Percentiles rank a stretch among this genome's conserved stretches.
phyloP scores from a whole-genome alignment of 2,113 vertebrate genomes.

The Ceuthmochares aereus region DNA sequence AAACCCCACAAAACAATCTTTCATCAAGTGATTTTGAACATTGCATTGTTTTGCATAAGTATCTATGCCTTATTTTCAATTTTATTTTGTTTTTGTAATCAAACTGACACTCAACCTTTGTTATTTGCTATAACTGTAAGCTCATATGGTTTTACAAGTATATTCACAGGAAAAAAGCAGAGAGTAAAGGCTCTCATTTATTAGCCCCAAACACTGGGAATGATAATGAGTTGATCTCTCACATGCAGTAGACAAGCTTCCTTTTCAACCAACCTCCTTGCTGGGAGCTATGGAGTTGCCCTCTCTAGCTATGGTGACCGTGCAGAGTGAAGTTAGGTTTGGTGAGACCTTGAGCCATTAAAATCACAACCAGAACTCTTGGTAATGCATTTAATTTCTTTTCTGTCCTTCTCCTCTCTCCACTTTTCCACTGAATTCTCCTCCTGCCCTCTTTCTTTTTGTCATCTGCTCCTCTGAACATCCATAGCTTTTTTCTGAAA shows the following conservation, averaged over 20 bases:
- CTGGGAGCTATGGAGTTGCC: background rate
- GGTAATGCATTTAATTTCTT: background rate
- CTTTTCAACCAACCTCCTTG: background rate
- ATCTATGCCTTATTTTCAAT: background rate
- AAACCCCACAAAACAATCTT: background rate
- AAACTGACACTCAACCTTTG: background rate
- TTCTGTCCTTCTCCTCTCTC: background rate
- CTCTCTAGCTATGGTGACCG: fast-evolving
- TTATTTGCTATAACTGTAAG: background rate
- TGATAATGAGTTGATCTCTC: background rate
- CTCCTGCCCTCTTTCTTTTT: background rate
- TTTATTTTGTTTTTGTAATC: background rate
- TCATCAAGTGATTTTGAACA: background rate
- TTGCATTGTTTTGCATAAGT: background rate
- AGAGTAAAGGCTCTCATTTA: background rate
- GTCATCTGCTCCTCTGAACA: background rate
- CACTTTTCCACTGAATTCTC: background rate
- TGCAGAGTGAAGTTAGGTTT: background rate
- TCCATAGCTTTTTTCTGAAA: background rate
- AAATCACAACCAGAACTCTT: background rate
- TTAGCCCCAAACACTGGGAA: background rate
- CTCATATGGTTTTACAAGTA: background rate
- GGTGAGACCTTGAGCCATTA: background rate
- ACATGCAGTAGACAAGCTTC: background rate
- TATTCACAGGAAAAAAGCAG: background rate